Conservation (phyloP, 2,888 invertebrate species). For the Leptura quadrifasciata region DNA sequence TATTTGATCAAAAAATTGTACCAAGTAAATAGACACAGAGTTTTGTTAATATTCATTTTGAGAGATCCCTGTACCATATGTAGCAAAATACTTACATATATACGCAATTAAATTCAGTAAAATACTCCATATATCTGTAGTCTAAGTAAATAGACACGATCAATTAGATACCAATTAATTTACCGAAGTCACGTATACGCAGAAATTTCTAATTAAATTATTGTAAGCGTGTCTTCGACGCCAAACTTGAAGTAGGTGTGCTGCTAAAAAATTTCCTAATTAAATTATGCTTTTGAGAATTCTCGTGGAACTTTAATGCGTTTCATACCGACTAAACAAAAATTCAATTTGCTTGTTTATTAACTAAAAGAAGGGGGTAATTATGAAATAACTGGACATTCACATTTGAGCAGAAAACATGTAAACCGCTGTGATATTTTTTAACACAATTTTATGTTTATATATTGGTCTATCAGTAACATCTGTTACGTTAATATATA, state of each 20-base stretch:
- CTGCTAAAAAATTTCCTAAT: not conserved
- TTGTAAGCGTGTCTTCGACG: conserved; percentile 2
- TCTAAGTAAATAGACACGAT: not conserved
- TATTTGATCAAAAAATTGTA: too few species aligned
- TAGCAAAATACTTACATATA: too few species aligned
- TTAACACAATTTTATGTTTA: too few species aligned
- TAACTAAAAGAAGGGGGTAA: not conserved
- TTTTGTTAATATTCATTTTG: too few species aligned
- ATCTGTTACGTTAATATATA: too few species aligned
- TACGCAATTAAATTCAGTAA: not conserved
- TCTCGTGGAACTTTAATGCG: not conserved
- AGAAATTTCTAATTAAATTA: conserved; percentile 3
- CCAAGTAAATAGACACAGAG: too few species aligned
- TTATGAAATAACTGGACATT: not conserved
- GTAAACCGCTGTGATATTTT: too few species aligned
- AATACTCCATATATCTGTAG: not conserved
- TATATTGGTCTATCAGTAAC: too few species aligned
- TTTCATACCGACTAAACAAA: not conserved
- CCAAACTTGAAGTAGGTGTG: conserved; percentile 7
- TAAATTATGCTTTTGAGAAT: not conserved
- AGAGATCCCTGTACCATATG: too few species aligned
- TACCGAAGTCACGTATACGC: conserved; percentile 3
- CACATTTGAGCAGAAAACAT: not conserved
- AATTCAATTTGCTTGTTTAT: not conserved
- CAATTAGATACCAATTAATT: not conserved